Evolutionary conservation across 2,113 vertebrate genomes (phyloP).

Genomic region (Fregetta grallaria): DNA sequence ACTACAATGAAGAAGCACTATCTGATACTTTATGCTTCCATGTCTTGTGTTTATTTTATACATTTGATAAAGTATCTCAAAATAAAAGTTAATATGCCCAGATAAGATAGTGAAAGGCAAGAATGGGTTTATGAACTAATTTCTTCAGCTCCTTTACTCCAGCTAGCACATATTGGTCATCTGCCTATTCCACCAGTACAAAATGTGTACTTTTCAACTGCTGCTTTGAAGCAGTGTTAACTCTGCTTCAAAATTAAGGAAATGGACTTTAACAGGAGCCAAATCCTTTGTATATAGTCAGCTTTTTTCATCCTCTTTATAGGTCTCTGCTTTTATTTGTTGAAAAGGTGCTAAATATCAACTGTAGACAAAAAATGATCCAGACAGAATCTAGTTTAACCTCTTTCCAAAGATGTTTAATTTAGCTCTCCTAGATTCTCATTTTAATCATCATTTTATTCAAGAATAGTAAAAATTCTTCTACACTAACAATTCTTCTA

Average conservation of each 20-base stretch:
- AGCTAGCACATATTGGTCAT: not conserved
- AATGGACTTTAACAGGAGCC: not conserved
- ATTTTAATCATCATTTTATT: not conserved
- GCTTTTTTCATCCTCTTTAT: not conserved
- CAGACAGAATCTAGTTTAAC: not conserved
- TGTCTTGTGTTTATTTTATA: not conserved
- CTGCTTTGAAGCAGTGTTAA: not conserved
- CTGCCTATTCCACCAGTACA: not conserved
- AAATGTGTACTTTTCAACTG: not conserved
- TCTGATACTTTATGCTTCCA: not conserved
- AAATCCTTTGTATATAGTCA: not conserved
- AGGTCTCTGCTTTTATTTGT: not conserved
- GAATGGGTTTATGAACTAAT: not conserved
- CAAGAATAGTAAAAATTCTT: not conserved
- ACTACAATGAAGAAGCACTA: not conserved
- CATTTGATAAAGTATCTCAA: not conserved
- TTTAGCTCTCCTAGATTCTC: not conserved
- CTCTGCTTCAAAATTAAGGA: not conserved
- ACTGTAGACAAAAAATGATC: not conserved
- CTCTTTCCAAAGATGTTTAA: not conserved
- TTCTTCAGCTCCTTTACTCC: not conserved
- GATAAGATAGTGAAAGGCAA: not conserved
- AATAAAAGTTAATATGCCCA: not conserved
- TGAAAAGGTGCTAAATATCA: not conserved
- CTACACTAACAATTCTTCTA: not conserved